Conservation (phyloP, 2,113 vertebrate species). For the Dipodomys ordii region DNA sequence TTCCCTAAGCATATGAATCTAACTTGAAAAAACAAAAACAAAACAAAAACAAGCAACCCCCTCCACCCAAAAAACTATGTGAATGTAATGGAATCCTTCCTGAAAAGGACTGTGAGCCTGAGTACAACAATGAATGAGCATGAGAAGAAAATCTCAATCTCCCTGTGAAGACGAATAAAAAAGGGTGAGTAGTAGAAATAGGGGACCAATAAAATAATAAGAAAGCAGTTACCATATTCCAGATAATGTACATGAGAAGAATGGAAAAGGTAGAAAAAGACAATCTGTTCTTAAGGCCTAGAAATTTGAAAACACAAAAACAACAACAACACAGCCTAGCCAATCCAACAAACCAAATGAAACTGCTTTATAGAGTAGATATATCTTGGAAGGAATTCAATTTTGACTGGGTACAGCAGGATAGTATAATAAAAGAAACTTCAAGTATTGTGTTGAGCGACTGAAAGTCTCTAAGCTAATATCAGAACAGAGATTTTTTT, state of each 20-base stretch:
- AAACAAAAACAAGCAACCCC: too few species aligned
- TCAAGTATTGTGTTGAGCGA: neutral
- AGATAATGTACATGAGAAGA: conserved; percentile 25
- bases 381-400: neutral
- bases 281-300: conserved; percentile 17
- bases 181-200: neutral
- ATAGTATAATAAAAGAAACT: neutral
- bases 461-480: conserved; percentile 4
- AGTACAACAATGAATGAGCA: neutral
- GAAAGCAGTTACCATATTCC: neutral
- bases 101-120: neutral
- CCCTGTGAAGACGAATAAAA: neutral
- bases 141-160: neutral
- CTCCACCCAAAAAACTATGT: neutral
- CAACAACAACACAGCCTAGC: neutral
- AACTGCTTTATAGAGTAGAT: neutral
- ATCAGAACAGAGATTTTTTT: neutral
- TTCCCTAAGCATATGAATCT: neutral
- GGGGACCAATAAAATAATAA: neutral
- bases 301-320: conserved; percentile 39
- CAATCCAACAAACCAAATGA: neutral
- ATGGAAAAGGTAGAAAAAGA: neutral
- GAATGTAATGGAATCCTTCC: neutral
- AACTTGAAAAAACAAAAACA: neutral
- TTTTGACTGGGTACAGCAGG: neutral